These are phyloP conservation scores for Herpetotheres cachinnans DNA, from an alignment of 2,113 vertebrate genomes.

Conservation along the genomic window DNA sequence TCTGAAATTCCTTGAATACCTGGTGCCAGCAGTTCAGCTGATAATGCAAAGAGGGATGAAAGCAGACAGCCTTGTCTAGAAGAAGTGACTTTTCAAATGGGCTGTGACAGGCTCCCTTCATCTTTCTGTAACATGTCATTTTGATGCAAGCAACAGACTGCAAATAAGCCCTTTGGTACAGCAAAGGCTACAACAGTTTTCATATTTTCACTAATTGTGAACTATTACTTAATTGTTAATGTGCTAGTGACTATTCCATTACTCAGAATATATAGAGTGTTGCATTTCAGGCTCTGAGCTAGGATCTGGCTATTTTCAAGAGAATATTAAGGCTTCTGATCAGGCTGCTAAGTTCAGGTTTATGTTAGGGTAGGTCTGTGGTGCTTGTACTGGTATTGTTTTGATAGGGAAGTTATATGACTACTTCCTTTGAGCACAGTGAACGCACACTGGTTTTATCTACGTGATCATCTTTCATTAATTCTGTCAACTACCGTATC, in stretches of 20 bases:
- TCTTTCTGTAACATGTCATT: constrained; percentile 19
- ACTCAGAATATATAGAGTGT: neutral
- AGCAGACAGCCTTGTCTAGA: constrained; percentile 17
- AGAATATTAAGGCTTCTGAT: neutral
- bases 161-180: neutral
- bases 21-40: constrained; percentile 35
- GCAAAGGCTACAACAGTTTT: neutral
- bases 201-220: neutral
- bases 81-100: constrained; percentile 50
- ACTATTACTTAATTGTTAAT: neutral
- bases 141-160: neutral
- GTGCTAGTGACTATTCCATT: neutral
- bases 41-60: constrained; percentile 25
- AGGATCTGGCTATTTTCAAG: neutral
- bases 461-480: constrained; percentile 24
- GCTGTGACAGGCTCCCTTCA: constrained; percentile 43
- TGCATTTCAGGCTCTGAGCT: neutral
- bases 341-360: neutral
- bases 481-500: neutral
- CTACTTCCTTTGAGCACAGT: neutral
- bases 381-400: neutral
- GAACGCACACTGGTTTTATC: neutral
- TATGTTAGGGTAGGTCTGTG: neutral
- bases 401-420: neutral
- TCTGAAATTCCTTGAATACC: constrained; percentile 43